Evolutionary conservation across 2,888 invertebrate genomes (phyloP).

Genomic region (Cheilosia vernalis): DNA sequence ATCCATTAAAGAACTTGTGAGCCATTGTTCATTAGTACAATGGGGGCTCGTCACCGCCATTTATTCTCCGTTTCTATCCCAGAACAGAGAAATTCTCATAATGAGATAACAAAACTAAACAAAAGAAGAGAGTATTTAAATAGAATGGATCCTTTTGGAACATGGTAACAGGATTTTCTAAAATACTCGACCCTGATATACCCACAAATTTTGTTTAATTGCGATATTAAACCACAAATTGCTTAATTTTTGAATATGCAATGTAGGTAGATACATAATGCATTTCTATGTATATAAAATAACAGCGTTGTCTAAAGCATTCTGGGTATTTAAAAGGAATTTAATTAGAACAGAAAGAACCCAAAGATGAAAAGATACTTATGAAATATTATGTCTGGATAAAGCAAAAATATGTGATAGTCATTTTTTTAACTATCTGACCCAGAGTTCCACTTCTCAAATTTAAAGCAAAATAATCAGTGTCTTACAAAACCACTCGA

Average conservation of each 20-base stretch:
- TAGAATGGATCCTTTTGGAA: slow-evolving; percentile 16
- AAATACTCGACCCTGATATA: slow-evolving; percentile 12
- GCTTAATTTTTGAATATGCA: slow-evolving; percentile 8
- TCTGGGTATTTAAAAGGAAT: too few species aligned
- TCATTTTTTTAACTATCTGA: too few species aligned
- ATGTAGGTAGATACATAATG: background rate
- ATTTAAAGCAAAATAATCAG: too few species aligned
- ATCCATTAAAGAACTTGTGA: slow-evolving; percentile 56
- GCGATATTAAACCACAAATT: slow-evolving; percentile 3
- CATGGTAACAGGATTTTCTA: slow-evolving; percentile 27
- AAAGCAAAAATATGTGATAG: too few species aligned
- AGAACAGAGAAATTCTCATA: slow-evolving; percentile 23
- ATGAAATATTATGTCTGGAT: too few species aligned
- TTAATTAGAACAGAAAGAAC: too few species aligned
- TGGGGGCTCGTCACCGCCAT: slow-evolving; percentile 30
- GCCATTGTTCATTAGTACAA: slow-evolving; percentile 53
- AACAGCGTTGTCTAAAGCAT: too few species aligned
- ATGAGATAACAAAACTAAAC: slow-evolving; percentile 35
- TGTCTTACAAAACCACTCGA: too few species aligned
- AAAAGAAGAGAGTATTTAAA: slow-evolving; percentile 18
- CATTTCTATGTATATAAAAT: background rate
- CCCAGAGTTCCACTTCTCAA: too few species aligned
- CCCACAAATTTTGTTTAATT: slow-evolving; percentile 35
- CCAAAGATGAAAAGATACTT: too few species aligned
- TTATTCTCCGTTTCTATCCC: slow-evolving; percentile 6